phyloP scores from a whole-genome alignment of 1,140 invertebrate genomes.

The Phortica variegata region DNA sequence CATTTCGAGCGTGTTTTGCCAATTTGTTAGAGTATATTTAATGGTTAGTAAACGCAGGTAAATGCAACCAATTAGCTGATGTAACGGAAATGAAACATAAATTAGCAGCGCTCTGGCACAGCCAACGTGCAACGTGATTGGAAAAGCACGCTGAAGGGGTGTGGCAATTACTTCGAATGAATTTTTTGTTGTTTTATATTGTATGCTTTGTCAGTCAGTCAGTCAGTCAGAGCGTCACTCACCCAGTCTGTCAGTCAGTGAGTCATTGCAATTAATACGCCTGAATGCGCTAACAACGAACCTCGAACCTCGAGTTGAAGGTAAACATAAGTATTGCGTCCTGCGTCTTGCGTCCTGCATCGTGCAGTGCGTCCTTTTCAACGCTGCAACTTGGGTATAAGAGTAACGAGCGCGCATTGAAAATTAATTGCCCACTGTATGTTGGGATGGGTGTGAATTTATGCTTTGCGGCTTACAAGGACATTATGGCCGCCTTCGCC shows the following conservation, averaged over 20 bases:
- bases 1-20: no score
- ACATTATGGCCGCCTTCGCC: background rate
- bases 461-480: conserved; percentile 5
- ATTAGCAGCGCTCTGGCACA: no score
- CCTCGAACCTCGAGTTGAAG: background rate
- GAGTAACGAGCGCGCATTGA: conserved; percentile 40
- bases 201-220: conserved; percentile 4
- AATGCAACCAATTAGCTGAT: conserved; percentile 29
- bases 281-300: conserved; percentile 16
- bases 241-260: conserved; percentile 20
- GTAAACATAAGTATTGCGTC: background rate
- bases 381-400: conserved; percentile 20
- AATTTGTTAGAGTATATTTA: conserved; percentile 18
- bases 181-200: conserved; percentile 19
- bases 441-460: conserved; percentile 4
- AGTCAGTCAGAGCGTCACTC: conserved; percentile 29
- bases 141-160: conserved; percentile 1
- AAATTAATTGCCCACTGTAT: conserved; percentile 41
- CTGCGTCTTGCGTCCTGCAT: background rate
- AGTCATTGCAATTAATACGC: conserved; percentile 47
- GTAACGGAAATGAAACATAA: conserved; percentile 25
- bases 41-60: conserved; percentile 28
- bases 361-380: conserved; percentile 8
- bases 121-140: conserved; percentile 21
- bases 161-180: no score